These are phyloP conservation scores for Muricea muricata DNA, from an alignment of 92 coral and sea anemone genomes.

Conservation along the genomic window DNA sequence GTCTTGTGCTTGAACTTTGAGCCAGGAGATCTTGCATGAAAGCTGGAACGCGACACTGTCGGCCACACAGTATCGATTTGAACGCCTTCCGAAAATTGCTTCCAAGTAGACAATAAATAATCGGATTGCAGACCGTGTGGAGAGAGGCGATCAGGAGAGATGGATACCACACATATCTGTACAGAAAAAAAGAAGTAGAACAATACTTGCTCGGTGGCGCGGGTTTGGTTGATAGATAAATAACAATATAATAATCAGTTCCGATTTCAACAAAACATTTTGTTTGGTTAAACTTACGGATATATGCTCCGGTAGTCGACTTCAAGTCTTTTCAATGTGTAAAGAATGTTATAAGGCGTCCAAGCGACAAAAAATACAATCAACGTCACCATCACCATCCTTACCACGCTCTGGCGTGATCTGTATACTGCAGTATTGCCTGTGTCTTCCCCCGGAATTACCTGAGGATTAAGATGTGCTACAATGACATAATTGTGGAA, in stretches of 20 bases:
- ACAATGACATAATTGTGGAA: too few species aligned
- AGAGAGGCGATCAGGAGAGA: conserved; percentile 6
- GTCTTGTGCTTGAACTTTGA: not conserved
- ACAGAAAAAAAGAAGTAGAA: too few species aligned
- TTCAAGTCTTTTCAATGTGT: conserved; percentile 18
- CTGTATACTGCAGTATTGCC: conserved; percentile 12
- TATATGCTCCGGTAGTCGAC: conserved; percentile 37
- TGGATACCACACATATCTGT: conserved; percentile 40
- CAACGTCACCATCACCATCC: conserved; percentile 16
- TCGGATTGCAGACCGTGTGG: conserved; percentile 10
- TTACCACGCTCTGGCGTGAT: conserved; percentile 16
- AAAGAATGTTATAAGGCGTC: conserved; percentile 33
- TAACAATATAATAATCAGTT: too few species aligned
- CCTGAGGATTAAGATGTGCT: not conserved
- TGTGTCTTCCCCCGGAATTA: conserved; percentile 19
- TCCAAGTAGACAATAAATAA: conserved; percentile 28
- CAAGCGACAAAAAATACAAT: conserved; percentile 26
- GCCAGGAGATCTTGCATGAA: not conserved
- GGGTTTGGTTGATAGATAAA: too few species aligned
- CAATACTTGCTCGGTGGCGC: too few species aligned
- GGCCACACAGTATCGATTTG: conserved; percentile 20
- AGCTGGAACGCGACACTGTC: not conserved
- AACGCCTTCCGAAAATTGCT: conserved; percentile 24
- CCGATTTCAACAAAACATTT: not conserved
- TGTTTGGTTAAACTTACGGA: conserved; percentile 29